These are phyloP conservation scores for Pseudococcus viburni DNA, from an alignment of 2,888 invertebrate species.

Conservation along the genomic window DNA sequence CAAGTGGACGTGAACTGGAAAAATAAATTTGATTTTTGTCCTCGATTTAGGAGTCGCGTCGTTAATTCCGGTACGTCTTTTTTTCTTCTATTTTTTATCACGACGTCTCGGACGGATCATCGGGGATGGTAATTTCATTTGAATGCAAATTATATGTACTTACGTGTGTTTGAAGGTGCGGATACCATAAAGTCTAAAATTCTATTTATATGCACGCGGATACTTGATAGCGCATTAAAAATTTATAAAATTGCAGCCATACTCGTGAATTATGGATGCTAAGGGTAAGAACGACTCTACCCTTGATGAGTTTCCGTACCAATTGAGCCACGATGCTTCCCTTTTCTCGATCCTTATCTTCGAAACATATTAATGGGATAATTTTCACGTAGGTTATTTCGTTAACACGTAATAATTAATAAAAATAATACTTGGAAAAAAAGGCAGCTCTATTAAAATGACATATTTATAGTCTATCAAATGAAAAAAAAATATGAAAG, in stretches of 20 bases:
- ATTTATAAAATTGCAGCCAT: constrained; percentile 17
- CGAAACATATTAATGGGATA: neutral
- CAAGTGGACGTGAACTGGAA: constrained; percentile 19
- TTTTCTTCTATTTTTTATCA: neutral
- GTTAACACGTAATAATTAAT: neutral
- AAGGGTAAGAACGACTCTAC: neutral
- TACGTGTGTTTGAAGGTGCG: neutral
- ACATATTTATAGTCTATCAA: neutral
- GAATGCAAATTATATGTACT: neutral
- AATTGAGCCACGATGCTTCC: neutral
- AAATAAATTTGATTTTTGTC: constrained; percentile 31
- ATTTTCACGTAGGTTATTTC: constrained; percentile 1
- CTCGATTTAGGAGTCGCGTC: neutral
- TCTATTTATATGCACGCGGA: constrained; percentile 18
- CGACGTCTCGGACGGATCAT: neutral
- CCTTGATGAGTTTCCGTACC: neutral
- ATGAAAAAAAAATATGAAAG: neutral
- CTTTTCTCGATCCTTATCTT: neutral
- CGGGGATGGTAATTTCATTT: constrained; percentile 10
- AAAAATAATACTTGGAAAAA: neutral
- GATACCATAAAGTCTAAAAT: constrained; percentile 11
- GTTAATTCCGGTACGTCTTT: constrained; percentile 1
- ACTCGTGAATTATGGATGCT: neutral
- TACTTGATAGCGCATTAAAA: neutral
- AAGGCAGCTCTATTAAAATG: neutral